Percentiles rank a stretch among this genome's conserved stretches.
Conservation (phyloP, 30 jellyfish, hydroid and myxozoan genomes). For the Rhopilema esculentum region DNA sequence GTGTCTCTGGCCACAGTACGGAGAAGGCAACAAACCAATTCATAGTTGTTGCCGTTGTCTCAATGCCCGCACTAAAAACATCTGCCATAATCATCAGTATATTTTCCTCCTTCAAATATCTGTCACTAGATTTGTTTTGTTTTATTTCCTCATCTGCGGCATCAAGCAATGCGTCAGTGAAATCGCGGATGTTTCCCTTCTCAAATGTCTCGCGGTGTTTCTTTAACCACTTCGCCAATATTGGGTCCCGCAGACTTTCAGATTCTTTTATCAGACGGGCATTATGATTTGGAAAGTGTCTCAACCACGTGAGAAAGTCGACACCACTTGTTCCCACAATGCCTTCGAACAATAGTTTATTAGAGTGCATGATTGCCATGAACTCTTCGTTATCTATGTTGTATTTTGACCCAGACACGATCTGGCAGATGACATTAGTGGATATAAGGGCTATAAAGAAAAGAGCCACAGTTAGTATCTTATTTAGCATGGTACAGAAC, state of each 20-base stretch:
- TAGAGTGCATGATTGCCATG: constrained; percentile 36
- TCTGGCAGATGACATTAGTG: constrained; percentile 50
- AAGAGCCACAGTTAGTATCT: too few species aligned
- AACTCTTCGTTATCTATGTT: constrained; percentile 60
- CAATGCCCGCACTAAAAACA: constrained; percentile 75
- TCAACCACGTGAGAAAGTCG: constrained; percentile 60
- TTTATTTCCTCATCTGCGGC: constrained; percentile 66
- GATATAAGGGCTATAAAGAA: constrained; percentile 43
- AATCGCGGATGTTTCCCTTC: constrained; percentile 65
- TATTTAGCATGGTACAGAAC: too few species aligned
- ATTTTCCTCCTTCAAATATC: constrained; percentile 55
- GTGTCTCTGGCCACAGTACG: constrained; percentile 71
- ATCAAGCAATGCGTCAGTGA: constrained; percentile 67
- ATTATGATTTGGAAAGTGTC: constrained; percentile 59
- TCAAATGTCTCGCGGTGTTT: constrained; percentile 64
- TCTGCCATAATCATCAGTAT: constrained; percentile 71
- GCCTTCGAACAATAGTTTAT: constrained; percentile 56
- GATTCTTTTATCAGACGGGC: constrained; percentile 41
- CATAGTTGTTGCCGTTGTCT: constrained; percentile 76
- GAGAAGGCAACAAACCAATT: constrained; percentile 76
- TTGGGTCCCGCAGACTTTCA: constrained; percentile 72
- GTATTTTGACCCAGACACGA: constrained; percentile 54
- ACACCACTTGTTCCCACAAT: constrained; percentile 61
- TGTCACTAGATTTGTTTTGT: constrained; percentile 41
- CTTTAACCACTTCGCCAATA: constrained; percentile 57